Conservation (phyloP, 2,888 invertebrate species). For the Lamellibrachia satsuma region DNA sequence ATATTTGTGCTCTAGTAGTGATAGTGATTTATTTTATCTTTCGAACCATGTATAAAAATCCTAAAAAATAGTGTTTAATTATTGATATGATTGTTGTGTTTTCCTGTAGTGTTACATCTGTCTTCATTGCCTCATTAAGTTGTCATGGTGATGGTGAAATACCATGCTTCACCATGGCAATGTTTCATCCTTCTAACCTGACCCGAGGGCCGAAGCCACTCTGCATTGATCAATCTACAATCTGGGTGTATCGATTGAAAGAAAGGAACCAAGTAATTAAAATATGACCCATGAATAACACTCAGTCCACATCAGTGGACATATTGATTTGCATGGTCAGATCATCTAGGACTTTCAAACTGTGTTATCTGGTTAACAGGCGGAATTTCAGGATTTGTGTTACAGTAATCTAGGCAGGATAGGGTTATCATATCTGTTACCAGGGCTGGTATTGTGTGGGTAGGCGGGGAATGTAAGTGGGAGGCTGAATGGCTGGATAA, state of each 20-base stretch:
- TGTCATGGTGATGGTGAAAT: background rate
- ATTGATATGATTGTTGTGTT: background rate
- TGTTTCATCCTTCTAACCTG: background rate
- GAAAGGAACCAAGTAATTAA: background rate
- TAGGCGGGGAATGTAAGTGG: background rate
- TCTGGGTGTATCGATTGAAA: slow-evolving; percentile 9
- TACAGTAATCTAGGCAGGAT: background rate
- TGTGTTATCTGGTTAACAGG: background rate
- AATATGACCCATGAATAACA: slow-evolving; percentile 9
- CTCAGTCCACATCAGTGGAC: background rate
- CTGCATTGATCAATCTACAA: background rate
- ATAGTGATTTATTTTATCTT: slow-evolving; percentile 1
- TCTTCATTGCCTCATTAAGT: background rate
- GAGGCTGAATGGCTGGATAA: background rate
- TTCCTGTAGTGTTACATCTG: background rate
- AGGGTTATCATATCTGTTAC: background rate
- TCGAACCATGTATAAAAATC: background rate
- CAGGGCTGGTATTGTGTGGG: background rate
- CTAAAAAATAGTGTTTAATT: background rate
- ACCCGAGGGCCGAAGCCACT: background rate
- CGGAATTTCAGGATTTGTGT: background rate
- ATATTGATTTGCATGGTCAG: background rate
- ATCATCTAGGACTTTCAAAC: background rate
- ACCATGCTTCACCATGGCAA: background rate
- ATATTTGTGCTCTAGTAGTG: background rate